These are phyloP conservation scores for Neopelma chrysocephalum DNA, from an alignment of 2,797 vertebrate genomes.

Conservation along the genomic window DNA sequence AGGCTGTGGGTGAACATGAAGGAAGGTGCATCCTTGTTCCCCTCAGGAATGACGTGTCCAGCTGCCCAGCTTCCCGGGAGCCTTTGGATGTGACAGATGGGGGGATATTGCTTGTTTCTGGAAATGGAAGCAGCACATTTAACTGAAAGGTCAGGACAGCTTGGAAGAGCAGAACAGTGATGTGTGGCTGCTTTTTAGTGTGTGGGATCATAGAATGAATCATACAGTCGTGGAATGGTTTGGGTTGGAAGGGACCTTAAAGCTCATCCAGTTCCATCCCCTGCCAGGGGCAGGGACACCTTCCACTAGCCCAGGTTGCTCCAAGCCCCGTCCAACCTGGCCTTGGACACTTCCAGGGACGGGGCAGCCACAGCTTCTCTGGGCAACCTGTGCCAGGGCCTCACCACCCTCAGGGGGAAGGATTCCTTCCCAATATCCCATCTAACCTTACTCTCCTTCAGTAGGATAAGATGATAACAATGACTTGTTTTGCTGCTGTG, in stretches of 20 bases:
- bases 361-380: neutral
- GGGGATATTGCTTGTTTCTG: neutral
- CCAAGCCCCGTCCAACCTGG: neutral
- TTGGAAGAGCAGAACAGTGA: neutral
- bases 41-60: neutral
- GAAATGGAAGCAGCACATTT: neutral
- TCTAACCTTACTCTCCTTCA: neutral
- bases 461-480: neutral
- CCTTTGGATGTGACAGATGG: neutral
- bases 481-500: neutral
- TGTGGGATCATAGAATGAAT: neutral
- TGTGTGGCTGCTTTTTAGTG: neutral
- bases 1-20: neutral
- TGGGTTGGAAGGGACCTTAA: neutral
- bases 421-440: neutral
- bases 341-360: neutral
- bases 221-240: neutral
- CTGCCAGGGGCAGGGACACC: neutral
- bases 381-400: neutral
- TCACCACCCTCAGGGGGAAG: fast-evolving
- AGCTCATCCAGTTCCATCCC: neutral
- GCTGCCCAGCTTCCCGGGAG: neutral
- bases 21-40: neutral
- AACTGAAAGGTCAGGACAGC: neutral
- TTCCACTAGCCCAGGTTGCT: neutral